Evolutionary conservation across 2,113 vertebrate genomes (phyloP).

Genomic region (Sarotherodon lohbergeri): DNA sequence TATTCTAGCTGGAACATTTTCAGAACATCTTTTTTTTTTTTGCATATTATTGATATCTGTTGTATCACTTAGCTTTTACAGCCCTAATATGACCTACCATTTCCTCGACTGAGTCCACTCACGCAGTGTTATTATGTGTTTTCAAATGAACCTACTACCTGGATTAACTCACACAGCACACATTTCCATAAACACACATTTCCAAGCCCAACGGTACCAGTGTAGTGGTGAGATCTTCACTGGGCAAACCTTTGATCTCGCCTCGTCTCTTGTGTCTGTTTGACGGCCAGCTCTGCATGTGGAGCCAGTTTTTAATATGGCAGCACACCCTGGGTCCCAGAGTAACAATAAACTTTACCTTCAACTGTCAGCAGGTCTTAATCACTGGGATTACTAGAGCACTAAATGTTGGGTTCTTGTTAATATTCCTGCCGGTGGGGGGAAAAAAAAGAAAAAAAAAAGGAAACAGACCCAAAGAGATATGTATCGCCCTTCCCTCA

Average conservation of each 20-base stretch:
- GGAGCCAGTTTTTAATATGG: slow-evolving; percentile 66
- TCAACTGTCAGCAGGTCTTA: slow-evolving; percentile 84
- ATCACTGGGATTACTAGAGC: slow-evolving; percentile 84
- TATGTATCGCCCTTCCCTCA: slow-evolving; percentile 50
- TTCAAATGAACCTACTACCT: neutral
- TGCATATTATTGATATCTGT: neutral
- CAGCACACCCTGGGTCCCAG: slow-evolving; percentile 64
- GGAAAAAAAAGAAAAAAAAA: slow-evolving; percentile 44
- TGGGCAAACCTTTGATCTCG: slow-evolving; percentile 62
- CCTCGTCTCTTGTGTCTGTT: slow-evolving; percentile 52
- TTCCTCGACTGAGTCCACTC: neutral
- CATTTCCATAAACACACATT: slow-evolving; percentile 24
- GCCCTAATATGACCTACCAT: neutral
- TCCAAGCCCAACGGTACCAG: slow-evolving; percentile 40
- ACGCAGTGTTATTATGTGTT: neutral
- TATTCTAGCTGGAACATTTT: neutral
- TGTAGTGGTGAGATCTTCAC: slow-evolving; percentile 44
- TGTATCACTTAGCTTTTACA: neutral
- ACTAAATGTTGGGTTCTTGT: slow-evolving; percentile 76
- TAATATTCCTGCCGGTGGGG: slow-evolving; percentile 78
- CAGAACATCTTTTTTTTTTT: neutral
- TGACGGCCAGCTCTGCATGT: slow-evolving; percentile 56
- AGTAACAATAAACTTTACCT: slow-evolving; percentile 78
- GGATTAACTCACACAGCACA: neutral
- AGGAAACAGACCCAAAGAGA: slow-evolving; percentile 70